Percentiles rank a stretch among this genome's conserved stretches.
phyloP scores from a whole-genome alignment of 2,113 vertebrate species.

The Anoplopoma fimbria region DNA sequence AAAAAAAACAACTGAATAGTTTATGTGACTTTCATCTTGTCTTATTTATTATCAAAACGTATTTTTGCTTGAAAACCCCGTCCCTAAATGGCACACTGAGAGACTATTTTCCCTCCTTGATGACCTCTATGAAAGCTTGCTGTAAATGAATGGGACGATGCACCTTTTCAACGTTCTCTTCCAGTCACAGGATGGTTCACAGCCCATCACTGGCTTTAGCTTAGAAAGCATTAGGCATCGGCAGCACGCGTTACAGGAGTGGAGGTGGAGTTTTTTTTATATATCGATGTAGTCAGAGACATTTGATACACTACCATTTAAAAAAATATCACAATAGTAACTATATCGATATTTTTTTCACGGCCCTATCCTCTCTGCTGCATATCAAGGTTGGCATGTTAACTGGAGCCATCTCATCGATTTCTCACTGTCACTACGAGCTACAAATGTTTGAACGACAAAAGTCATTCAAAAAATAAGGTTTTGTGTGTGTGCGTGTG shows the following conservation, averaged over 20 bases:
- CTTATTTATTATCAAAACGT: neutral
- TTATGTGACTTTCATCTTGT: too few relatives aligned
- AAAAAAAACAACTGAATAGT: neutral
- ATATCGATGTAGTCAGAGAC: too few relatives aligned
- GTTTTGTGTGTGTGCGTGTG: constrained; percentile 7
- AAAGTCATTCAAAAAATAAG: constrained; percentile 19
- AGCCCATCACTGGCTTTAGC: too few relatives aligned
- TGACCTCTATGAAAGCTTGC: neutral
- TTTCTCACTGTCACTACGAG: constrained; percentile 1
- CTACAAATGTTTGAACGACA: neutral
- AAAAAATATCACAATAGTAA: too few relatives aligned
- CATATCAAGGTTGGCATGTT: constrained; percentile 39
- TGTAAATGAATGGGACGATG: neutral
- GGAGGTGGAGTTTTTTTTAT: too few relatives aligned
- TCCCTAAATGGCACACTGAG: neutral
- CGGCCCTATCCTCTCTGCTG: too few relatives aligned
- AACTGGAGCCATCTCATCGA: constrained; percentile 17
- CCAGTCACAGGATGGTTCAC: neutral
- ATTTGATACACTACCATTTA: too few relatives aligned
- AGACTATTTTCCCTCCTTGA: neutral
- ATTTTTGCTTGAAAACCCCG: neutral
- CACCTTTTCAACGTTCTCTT: neutral
- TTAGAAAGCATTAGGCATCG: too few relatives aligned
- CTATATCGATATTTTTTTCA: too few relatives aligned
- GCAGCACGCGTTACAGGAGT: too few relatives aligned